phyloP scores from a whole-genome alignment of 2,113 vertebrate species.

The Corapipo altera region DNA sequence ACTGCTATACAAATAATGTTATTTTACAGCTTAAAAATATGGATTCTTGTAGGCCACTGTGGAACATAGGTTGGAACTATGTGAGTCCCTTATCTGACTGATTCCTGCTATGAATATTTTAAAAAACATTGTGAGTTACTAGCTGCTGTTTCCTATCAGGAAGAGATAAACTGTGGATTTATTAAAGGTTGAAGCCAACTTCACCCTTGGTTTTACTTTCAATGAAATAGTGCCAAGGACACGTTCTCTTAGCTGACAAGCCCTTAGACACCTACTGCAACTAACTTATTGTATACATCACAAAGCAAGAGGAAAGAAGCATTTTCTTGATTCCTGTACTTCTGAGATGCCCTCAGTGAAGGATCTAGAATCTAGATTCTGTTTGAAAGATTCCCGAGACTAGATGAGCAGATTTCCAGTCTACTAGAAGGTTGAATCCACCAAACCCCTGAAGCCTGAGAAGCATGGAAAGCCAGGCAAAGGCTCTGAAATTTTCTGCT shows the following conservation, averaged over 20 bases:
- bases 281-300: neutral
- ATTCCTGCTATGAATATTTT: neutral
- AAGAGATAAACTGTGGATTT: constrained; percentile 46
- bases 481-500: neutral
- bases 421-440: neutral
- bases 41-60: neutral
- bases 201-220: neutral
- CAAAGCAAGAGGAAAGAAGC: neutral
- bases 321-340: neutral
- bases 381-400: neutral
- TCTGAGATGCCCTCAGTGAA: neutral
- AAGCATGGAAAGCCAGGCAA: neutral
- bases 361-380: neutral
- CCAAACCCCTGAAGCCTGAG: neutral
- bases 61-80: neutral
- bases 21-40: neutral
- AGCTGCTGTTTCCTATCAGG: constrained; percentile 55
- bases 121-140: constrained; percentile 25
- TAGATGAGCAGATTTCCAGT: neutral
- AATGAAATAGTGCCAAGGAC: constrained; percentile 9
- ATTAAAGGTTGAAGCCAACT: neutral
- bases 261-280: neutral
- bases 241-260: neutral
- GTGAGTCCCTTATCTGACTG: neutral
- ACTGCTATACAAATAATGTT: neutral